Percentiles rank a stretch among this genome's conserved stretches.
Conservation (phyloP, 2,113 vertebrate species). For the Sclerurus mexicanus region DNA sequence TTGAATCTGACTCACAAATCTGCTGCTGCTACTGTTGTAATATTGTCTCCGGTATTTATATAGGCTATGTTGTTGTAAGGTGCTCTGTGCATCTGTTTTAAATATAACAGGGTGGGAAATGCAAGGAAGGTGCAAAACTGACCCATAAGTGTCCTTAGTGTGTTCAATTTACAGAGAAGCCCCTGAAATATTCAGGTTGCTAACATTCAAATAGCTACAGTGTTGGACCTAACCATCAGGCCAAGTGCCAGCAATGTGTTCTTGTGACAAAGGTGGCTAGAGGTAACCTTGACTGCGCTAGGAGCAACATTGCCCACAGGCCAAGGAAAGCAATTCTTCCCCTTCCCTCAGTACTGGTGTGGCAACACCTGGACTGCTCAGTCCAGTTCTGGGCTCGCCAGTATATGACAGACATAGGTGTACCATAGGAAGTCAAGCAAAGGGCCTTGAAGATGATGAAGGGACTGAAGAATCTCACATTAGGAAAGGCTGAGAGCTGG, state of each 20-base stretch:
- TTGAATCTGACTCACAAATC: background rate
- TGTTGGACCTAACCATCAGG: background rate
- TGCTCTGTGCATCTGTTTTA: background rate
- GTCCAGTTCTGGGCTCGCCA: background rate
- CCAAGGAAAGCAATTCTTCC: background rate
- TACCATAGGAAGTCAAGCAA: background rate
- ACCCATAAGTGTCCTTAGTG: background rate
- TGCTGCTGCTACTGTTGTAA: background rate
- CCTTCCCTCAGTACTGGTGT: background rate
- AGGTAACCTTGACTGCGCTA: background rate
- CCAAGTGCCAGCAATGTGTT: background rate
- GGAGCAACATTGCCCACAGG: accelerated
- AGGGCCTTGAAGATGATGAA: background rate
- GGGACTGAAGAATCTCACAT: background rate
- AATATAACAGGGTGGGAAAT: background rate
- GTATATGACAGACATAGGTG: background rate
- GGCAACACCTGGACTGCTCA: background rate
- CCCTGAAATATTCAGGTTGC: background rate
- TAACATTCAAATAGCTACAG: background rate
- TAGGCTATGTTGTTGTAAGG: background rate
- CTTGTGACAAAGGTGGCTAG: background rate
- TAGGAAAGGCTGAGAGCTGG: background rate
- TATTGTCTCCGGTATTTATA: background rate
- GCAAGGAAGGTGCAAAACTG: background rate
- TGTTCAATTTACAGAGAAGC: background rate